These are phyloP conservation scores for Rousettus leschenaultii DNA, from an alignment of 2,113 vertebrate species.

Conservation along the genomic window DNA sequence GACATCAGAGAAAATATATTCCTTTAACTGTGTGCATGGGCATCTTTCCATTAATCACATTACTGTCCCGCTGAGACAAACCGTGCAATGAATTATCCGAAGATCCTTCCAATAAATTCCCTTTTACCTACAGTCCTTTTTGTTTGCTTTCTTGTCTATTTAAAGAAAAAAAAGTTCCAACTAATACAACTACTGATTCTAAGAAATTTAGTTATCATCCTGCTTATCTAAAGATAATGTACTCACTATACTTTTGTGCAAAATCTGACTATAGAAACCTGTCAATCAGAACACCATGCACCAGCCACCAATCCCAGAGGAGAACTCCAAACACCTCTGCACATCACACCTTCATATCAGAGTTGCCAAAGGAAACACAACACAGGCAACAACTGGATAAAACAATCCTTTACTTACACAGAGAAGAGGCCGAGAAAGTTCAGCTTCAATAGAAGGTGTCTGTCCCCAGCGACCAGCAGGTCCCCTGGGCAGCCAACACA, in stretches of 20 bases:
- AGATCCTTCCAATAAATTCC: slow-evolving; percentile 21
- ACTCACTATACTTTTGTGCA: not conserved
- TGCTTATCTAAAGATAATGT: not conserved
- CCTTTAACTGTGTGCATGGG: slow-evolving; percentile 22
- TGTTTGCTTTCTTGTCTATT: slow-evolving; percentile 41
- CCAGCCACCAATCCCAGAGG: not conserved
- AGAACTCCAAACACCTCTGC: not conserved
- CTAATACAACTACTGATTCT: not conserved
- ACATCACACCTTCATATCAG: not conserved
- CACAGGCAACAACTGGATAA: not conserved
- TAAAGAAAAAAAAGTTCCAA: slow-evolving; percentile 9
- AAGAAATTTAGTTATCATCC: slow-evolving; percentile 12
- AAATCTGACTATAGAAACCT: not conserved
- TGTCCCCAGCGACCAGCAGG: not conserved
- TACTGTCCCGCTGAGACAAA: slow-evolving; percentile 30
- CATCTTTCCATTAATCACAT: slow-evolving; percentile 19
- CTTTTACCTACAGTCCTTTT: slow-evolving; percentile 6
- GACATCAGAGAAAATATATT: not conserved
- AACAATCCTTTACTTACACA: not conserved
- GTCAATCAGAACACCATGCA: not conserved
- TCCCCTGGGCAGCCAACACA: not conserved
- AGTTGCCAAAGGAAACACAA: not conserved
- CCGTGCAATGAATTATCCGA: not conserved
- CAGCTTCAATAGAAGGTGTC: not conserved
- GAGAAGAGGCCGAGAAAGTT: not conserved